phyloP scores from a whole-genome alignment of 2,888 invertebrate species.

The Nephrotoma guestfalica region DNA sequence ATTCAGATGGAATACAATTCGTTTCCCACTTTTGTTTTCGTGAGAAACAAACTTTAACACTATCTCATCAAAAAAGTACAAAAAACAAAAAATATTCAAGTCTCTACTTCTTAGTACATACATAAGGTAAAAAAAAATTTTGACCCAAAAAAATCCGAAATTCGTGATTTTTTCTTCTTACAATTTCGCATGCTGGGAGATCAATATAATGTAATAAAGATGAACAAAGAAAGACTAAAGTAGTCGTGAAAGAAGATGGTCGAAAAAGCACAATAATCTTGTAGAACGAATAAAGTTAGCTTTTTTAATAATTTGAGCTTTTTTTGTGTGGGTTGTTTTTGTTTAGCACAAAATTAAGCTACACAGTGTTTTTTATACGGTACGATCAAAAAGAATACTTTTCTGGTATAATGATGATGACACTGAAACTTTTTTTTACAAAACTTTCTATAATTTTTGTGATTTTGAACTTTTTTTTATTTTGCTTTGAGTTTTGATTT shows the following conservation, averaged over 20 bases:
- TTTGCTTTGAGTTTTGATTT: background rate
- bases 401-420: background rate
- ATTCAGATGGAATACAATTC: background rate
- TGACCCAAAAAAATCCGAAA: background rate
- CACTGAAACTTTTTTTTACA: background rate
- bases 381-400: background rate
- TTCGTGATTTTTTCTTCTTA: background rate
- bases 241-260: background rate
- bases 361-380: background rate
- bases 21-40: background rate
- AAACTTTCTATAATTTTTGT: background rate
- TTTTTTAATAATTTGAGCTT: background rate
- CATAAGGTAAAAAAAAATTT: background rate
- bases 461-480: background rate
- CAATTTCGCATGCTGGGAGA: background rate
- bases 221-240: background rate
- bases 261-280: background rate
- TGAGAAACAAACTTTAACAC: background rate
- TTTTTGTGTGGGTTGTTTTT: background rate
- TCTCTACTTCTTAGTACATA: background rate
- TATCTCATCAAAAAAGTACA: background rate
- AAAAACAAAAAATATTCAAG: background rate
- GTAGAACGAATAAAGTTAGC: background rate
- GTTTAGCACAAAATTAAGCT: background rate
- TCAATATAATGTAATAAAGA: background rate